Conservation (phyloP, 2,888 invertebrate species). For the Schizaphis graminum region DNA sequence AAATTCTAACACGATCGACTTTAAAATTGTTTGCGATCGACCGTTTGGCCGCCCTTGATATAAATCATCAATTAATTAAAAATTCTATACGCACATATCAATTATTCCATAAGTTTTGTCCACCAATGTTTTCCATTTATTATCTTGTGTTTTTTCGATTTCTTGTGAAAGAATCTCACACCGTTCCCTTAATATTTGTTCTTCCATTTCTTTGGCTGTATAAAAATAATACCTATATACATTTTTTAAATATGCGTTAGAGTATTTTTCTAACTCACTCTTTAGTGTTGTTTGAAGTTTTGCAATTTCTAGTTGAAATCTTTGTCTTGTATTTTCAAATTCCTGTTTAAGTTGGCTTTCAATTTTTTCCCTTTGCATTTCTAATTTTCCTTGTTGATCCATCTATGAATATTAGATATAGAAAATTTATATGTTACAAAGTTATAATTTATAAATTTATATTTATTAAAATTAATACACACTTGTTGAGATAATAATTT, state of each 20-base stretch:
- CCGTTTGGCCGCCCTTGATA: too few species aligned
- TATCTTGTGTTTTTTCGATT: conserved; percentile 68
- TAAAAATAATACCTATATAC: conserved; percentile 13
- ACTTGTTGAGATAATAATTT: conserved; percentile 63
- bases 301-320: conserved; percentile 69
- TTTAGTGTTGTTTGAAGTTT: conserved; percentile 69
- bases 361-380: conserved; percentile 68
- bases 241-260: not conserved
- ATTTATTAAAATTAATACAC: not conserved
- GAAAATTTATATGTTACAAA: not conserved
- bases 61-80: not conserved
- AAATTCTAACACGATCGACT: too few species aligned
- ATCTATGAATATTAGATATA: conserved; percentile 67
- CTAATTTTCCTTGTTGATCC: conserved; percentile 69
- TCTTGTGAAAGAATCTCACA: conserved; percentile 68
- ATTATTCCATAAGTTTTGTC: conserved; percentile 67
- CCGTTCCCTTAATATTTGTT: conserved; percentile 68
- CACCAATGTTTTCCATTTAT: conserved; percentile 67
- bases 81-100: conserved; percentile 20
- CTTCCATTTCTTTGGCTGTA: conserved; percentile 68
- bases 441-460: not conserved
- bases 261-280: conserved; percentile 65
- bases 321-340: conserved; percentile 69
- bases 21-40: too few species aligned
- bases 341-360: conserved; percentile 69